Evolutionary conservation across 2,888 invertebrate genomes (phyloP).

Genomic region (Sacculina carcini): DNA sequence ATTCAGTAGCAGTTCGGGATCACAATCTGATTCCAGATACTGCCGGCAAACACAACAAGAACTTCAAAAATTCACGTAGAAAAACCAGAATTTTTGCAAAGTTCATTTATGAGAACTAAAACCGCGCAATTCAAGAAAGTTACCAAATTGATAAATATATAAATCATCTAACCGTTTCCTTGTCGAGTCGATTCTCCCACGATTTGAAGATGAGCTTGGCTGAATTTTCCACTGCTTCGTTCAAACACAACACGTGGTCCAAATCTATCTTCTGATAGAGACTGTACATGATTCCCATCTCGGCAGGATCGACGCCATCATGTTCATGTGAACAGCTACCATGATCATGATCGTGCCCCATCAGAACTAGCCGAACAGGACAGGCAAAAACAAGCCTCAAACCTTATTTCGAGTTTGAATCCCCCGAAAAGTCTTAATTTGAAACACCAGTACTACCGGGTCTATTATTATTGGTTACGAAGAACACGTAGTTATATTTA

Average conservation of each 20-base stretch:
- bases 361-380: no score
- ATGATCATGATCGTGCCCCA: conserved; percentile 10
- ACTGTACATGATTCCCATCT: conserved; percentile 51
- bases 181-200: conserved; percentile 59
- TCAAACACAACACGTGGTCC: conserved; percentile 62
- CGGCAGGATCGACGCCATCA: conserved; percentile 20
- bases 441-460: no score
- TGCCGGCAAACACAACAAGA: conserved; percentile 23
- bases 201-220: conserved; percentile 74
- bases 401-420: no score
- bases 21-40: conserved; percentile 88
- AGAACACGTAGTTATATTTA: no score
- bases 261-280: conserved; percentile 68
- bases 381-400: no score
- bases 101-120: not conserved
- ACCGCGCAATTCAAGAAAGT: not conserved
- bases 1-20: conserved; percentile 83
- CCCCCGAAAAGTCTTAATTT: no score
- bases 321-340: not conserved
- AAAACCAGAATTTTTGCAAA: conserved; percentile 2
- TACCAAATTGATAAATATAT: conserved; percentile 14
- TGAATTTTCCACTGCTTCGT: conserved; percentile 59
- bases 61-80: conserved; percentile 1
- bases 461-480: no score
- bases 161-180: conserved; percentile 31